Conservation (phyloP, 2,888 invertebrate genomes). For the Odontothrips loti region DNA sequence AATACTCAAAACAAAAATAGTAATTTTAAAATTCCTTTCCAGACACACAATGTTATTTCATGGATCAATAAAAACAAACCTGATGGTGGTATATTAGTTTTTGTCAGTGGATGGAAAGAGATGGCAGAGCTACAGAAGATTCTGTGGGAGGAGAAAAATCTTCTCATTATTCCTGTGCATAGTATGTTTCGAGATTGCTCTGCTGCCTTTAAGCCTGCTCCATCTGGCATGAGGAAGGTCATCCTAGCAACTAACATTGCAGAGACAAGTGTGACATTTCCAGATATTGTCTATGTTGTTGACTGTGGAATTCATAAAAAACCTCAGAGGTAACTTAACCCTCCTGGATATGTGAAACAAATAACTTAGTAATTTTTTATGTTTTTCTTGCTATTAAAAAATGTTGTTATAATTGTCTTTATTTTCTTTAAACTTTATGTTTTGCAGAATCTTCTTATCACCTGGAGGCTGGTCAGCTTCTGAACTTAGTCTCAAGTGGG, state of each 20-base stretch:
- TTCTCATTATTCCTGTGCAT: slow-evolving; percentile 54
- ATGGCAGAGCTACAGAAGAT: slow-evolving; percentile 48
- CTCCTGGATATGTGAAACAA: background rate
- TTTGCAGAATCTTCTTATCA: slow-evolving; percentile 36
- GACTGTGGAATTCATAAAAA: slow-evolving; percentile 62
- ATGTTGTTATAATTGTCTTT: slow-evolving; percentile 22
- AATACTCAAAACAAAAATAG: no score
- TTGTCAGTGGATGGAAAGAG: slow-evolving; percentile 72
- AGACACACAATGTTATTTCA: slow-evolving; percentile 48
- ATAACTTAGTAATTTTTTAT: background rate
- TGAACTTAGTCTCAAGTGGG: slow-evolving; percentile 55
- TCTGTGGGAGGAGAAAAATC: slow-evolving; percentile 29
- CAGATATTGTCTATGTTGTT: slow-evolving; percentile 64
- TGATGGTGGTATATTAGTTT: slow-evolving; percentile 67
- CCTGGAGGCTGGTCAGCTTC: slow-evolving; percentile 48
- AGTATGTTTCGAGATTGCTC: slow-evolving; percentile 58
- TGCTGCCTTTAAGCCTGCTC: slow-evolving; percentile 53
- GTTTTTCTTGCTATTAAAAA: slow-evolving; percentile 4
- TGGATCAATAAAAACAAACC: slow-evolving; percentile 56
- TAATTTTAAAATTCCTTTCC: background rate
- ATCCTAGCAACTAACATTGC: slow-evolving; percentile 68
- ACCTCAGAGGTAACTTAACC: background rate
- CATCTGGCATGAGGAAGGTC: slow-evolving; percentile 57
- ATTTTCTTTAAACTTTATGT: slow-evolving; percentile 36
- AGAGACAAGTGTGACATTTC: slow-evolving; percentile 69